phyloP scores from a whole-genome alignment of 2,888 invertebrate genomes.

The Lamellibrachia satsuma region DNA sequence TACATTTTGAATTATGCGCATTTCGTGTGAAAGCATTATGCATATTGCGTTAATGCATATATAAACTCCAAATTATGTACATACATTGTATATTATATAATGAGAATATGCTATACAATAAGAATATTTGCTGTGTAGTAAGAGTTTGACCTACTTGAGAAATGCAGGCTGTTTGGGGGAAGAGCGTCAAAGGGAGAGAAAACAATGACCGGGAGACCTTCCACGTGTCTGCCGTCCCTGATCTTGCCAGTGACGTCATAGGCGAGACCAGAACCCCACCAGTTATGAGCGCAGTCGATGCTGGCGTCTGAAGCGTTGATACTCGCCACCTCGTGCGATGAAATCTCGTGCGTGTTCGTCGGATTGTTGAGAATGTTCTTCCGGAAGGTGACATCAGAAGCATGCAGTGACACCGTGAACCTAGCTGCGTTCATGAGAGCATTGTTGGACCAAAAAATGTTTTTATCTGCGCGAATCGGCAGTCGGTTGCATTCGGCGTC shows the following conservation, averaged over 20 bases:
- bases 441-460: slow-evolving; percentile 20
- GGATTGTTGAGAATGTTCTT: slow-evolving; percentile 20
- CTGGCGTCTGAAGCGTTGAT: neutral
- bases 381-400: neutral
- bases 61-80: too few species aligned
- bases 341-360: neutral
- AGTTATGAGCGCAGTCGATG: slow-evolving; percentile 21
- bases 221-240: neutral
- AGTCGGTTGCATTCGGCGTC: neutral
- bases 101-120: neutral
- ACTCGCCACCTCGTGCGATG: neutral
- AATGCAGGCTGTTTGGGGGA: neutral
- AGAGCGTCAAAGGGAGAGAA: neutral
- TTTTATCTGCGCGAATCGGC: neutral
- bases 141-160: neutral
- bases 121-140: neutral
- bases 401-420: neutral
- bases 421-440: neutral
- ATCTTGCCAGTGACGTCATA: neutral
- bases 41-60: too few species aligned
- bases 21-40: too few species aligned
- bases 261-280: neutral
- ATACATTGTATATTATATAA: too few species aligned
- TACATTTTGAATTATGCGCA: too few species aligned
- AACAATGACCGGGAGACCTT: neutral